phyloP scores from a whole-genome alignment of 2,888 invertebrate species.

The Heliconius ethilla region DNA sequence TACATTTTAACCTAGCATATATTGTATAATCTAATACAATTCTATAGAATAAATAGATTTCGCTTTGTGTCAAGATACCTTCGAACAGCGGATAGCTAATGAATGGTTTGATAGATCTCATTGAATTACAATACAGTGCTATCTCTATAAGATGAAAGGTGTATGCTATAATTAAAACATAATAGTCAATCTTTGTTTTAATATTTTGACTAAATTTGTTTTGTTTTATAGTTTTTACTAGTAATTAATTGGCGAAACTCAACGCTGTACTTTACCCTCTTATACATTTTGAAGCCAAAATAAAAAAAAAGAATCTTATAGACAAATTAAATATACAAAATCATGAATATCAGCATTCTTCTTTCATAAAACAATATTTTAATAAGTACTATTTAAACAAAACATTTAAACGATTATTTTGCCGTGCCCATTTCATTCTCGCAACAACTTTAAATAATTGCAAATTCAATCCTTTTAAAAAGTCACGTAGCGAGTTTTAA shows the following conservation, averaged over 20 bases:
- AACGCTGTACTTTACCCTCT: neutral
- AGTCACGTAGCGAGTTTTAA: slow-evolving; percentile 19
- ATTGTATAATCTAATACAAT: slow-evolving; percentile 1
- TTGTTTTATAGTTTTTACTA: neutral
- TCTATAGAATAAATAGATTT: slow-evolving; percentile 7
- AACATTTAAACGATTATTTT: slow-evolving; percentile 7
- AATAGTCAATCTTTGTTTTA: slow-evolving; percentile 5
- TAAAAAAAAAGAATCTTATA: neutral
- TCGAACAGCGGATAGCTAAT: slow-evolving; percentile 32
- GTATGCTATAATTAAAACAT: slow-evolving; percentile 37
- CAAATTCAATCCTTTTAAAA: slow-evolving; percentile 24
- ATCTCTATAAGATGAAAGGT: slow-evolving; percentile 21
- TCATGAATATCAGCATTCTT: neutral
- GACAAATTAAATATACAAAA: neutral
- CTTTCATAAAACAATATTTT: neutral
- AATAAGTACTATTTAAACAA: slow-evolving; percentile 10
- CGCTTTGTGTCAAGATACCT: neutral
- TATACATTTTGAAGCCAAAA: no score
- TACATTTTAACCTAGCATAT: neutral
- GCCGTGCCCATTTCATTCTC: slow-evolving; percentile 15
- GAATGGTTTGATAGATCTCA: slow-evolving; percentile 38
- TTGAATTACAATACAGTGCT: slow-evolving; percentile 43
- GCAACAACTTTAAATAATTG: slow-evolving; percentile 22
- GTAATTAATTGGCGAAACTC: neutral
- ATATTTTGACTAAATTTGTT: slow-evolving; percentile 1